Conservation (phyloP, 2,888 invertebrate genomes). For the Pollenia griseotomentosa region DNA sequence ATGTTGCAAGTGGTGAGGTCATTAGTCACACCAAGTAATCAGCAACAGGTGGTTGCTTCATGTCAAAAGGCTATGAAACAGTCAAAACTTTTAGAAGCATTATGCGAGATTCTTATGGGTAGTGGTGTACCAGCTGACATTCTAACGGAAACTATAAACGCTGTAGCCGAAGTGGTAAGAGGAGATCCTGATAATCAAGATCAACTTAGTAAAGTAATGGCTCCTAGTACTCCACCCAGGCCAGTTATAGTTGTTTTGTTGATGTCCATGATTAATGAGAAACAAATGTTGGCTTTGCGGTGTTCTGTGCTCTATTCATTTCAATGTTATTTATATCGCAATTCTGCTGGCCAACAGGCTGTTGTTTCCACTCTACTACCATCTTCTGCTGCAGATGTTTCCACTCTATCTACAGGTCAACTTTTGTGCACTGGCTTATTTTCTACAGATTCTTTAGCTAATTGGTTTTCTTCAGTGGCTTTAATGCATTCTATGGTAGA, state of each 20-base stretch:
- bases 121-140: constrained; percentile 98
- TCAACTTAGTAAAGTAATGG: constrained; percentile 94
- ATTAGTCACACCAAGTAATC: constrained; percentile 96
- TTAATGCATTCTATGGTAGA: constrained; percentile 95
- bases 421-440: constrained; percentile 96
- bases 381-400: constrained; percentile 90
- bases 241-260: constrained; percentile 97
- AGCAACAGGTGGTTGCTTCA: constrained; percentile 90
- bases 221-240: constrained; percentile 96
- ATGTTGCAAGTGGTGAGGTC: constrained; percentile 95
- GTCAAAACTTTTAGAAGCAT: constrained; percentile 91
- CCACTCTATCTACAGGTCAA: constrained; percentile 92
- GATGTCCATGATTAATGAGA: constrained; percentile 99
- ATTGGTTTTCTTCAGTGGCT: constrained; percentile 98
- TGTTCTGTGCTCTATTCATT: constrained; percentile 99
- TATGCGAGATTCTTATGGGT: constrained; percentile 97
- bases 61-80: constrained; percentile 96
- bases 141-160: constrained; percentile 97
- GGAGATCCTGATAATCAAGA: constrained; percentile 96
- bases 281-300: constrained; percentile 94
- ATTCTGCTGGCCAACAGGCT: constrained; percentile 93
- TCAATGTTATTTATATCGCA: constrained; percentile 97
- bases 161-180: constrained; percentile 95
- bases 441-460: constrained; percentile 93
- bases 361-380: constrained; percentile 97